These are phyloP conservation scores for Argya squamiceps DNA, from an alignment of 2,797 vertebrate genomes.

Conservation along the genomic window DNA sequence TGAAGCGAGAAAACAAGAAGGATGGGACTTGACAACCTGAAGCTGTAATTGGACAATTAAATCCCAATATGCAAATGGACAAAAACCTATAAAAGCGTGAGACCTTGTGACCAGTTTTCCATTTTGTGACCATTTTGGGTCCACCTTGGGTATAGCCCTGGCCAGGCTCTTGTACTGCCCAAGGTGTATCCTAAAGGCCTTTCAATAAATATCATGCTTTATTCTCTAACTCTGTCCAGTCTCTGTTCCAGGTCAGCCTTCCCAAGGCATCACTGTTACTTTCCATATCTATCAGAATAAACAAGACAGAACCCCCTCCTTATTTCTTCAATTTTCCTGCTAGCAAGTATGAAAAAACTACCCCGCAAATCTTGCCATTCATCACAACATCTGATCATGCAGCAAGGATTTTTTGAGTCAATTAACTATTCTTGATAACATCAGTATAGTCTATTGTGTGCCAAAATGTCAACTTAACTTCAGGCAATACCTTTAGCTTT, in stretches of 20 bases:
- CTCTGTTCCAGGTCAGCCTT: not conserved
- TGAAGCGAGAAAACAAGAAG: not conserved
- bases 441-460: not conserved
- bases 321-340: not conserved
- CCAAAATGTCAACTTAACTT: not conserved
- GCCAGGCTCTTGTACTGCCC: not conserved
- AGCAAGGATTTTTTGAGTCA: not conserved
- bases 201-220: not conserved
- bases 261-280: not conserved
- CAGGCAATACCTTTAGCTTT: not conserved
- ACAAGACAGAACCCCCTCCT: not conserved
- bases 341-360: not conserved
- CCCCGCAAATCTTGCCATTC: not conserved
- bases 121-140: not conserved
- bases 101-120: rapidly evolving
- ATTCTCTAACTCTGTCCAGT: not conserved
- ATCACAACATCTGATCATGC: not conserved
- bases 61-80: not conserved
- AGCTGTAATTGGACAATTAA: not conserved
- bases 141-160: not conserved
- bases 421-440: not conserved
- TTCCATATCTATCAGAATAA: not conserved
- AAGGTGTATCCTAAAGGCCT: not conserved
- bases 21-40: not conserved
- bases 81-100: not conserved